These are phyloP conservation scores for Metaphire vulgaris DNA, from an alignment of 1,140 invertebrate species.

Conservation along the genomic window DNA sequence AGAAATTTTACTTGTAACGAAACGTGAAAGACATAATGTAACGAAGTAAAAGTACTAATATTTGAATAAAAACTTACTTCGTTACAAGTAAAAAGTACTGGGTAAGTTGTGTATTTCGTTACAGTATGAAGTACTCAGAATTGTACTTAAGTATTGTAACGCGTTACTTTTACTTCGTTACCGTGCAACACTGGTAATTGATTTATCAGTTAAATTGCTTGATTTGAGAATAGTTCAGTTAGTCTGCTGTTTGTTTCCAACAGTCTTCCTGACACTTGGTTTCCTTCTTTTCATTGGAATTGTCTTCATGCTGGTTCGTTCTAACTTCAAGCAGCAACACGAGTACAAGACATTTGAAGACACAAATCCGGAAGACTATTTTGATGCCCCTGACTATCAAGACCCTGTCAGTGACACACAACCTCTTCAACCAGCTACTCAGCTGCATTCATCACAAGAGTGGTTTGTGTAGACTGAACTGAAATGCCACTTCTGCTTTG, in stretches of 20 bases:
- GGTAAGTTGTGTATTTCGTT: too few relatives aligned
- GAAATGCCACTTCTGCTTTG: not conserved
- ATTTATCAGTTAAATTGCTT: too few relatives aligned
- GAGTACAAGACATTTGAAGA: conserved; percentile 94
- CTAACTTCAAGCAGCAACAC: conserved; percentile 82
- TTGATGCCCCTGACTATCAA: conserved; percentile 82
- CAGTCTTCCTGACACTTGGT: conserved; percentile 72
- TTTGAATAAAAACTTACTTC: too few relatives aligned
- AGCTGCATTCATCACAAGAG: conserved; percentile 54
- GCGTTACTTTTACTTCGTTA: too few relatives aligned
- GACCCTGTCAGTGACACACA: conserved; percentile 82
- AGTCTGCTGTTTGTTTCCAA: conserved; percentile 34
- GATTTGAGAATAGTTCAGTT: too few relatives aligned
- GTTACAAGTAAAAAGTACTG: too few relatives aligned
- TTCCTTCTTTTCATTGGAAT: conserved; percentile 75
- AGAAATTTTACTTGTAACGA: too few relatives aligned
- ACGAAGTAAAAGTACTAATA: too few relatives aligned
- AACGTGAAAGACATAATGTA: too few relatives aligned
- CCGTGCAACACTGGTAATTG: too few relatives aligned
- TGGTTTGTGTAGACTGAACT: not conserved
- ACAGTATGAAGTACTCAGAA: too few relatives aligned
- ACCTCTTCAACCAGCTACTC: conserved; percentile 77
- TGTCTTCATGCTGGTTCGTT: conserved; percentile 73
- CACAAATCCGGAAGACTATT: conserved; percentile 73
- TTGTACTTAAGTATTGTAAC: too few relatives aligned